Conservation (phyloP, 2,113 vertebrate species). For the Scomber colias region DNA sequence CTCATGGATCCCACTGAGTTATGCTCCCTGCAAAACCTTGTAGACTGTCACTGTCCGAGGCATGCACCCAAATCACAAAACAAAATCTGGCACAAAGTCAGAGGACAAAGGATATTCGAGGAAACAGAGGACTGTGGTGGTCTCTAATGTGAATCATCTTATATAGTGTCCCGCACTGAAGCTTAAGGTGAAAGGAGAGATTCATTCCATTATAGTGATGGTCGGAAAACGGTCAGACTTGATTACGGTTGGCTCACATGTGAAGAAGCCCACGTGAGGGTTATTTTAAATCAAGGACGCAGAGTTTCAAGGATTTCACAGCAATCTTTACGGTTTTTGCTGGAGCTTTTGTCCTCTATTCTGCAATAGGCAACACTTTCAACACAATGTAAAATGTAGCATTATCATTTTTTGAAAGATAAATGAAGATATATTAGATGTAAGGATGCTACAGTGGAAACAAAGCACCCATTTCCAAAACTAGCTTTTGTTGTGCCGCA, state of each 20-base stretch:
- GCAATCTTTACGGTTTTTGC: neutral
- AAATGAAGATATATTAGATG: neutral
- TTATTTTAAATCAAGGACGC: conserved; percentile 43
- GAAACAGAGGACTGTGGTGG: conserved; percentile 23
- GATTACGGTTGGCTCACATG: conserved; percentile 38
- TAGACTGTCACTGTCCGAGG: conserved; percentile 16
- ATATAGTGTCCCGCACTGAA: conserved; percentile 38
- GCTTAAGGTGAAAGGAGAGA: conserved; percentile 44
- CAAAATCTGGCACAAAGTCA: conserved; percentile 50
- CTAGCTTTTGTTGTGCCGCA: neutral
- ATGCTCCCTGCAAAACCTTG: conserved; percentile 19
- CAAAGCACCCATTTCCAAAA: neutral
- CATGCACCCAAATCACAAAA: conserved; percentile 29
- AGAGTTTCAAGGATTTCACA: conserved; percentile 4
- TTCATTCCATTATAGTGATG: conserved; percentile 57
- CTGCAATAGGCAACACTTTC: neutral
- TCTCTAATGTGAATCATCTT: conserved; percentile 55
- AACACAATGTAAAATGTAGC: neutral
- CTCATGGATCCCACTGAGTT: conserved; percentile 44
- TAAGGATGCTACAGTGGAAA: neutral
- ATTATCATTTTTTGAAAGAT: neutral
- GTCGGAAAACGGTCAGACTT: conserved; percentile 33
- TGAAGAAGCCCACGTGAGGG: conserved; percentile 1
- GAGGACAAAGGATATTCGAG: conserved; percentile 52
- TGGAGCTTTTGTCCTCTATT: neutral